Evolutionary conservation across 2,888 invertebrate species (phyloP), one percentile per base, ranked within the genome.

Genomic region (Dynastes tityus): DNA sequence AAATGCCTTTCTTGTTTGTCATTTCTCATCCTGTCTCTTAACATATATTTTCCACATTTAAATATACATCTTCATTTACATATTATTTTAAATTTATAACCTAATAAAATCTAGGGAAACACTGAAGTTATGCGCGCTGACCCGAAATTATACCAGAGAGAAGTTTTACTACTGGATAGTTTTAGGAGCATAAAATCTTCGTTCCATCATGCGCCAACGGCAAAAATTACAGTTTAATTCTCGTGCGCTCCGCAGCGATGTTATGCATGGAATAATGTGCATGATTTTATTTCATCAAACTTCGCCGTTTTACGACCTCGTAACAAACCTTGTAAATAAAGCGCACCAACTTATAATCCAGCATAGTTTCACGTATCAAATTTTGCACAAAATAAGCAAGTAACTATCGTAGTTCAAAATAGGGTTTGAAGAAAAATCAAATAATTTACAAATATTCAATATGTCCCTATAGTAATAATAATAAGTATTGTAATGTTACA

Each of bases 21-120:
- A 11, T 2, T 1, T 8, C 45, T 8, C 45, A 45, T 45, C 45
- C 45, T 11, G 2, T 45, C 5, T 0, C 32, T 0, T 37, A 2
- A 5, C 32, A 45, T 45, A 55, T 3, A 55, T 55, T 55, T 55
- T n/a, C 55, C 55, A n/a, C 55, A 8, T n/a, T 55, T n/a, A 55
- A 55, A 16, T 55, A 55, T 55, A 55, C 55, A 55, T 55, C 55
- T n/a, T 55, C 55, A 55, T 55, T 55, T 55, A 55, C 55, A 55
- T 55, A 55, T 55, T 55, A 55, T 55, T 55, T 55, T 16, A 55
- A 55, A 55, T 55, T 55, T 55, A 55, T 55, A n/a, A 22, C 22
- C 6, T 13, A 55, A 55, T 55, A 22, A 55, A 55, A 55, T 55
- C 55, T 55, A 55, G 55, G 55, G 2, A 8, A 55, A 22, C 55